Conservation (phyloP, 2,797 vertebrate genomes). For the Anabas testudineus region DNA sequence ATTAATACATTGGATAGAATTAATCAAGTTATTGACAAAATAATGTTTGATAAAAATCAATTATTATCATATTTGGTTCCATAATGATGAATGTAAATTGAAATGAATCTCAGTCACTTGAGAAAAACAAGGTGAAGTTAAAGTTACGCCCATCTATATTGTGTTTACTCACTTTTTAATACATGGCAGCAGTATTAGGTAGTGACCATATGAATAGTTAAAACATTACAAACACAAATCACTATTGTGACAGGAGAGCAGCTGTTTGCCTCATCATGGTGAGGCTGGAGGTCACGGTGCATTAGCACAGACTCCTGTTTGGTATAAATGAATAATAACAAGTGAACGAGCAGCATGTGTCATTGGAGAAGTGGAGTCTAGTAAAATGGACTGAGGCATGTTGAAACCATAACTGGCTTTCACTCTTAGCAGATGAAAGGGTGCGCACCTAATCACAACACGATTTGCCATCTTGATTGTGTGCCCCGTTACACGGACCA, state of each 20-base stretch:
- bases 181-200: neutral
- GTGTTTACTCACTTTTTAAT: neutral
- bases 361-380: constrained; percentile 30
- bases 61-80: too few relatives aligned
- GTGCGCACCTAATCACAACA: constrained; percentile 52
- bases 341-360: neutral
- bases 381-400: neutral
- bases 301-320: constrained; percentile 49
- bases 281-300: constrained; percentile 48
- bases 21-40: too few relatives aligned
- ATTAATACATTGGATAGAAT: too few relatives aligned
- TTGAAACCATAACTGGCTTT: constrained; percentile 19
- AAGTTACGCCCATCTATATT: neutral
- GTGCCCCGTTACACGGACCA: constrained; percentile 33
- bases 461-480: constrained; percentile 72
- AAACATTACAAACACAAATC: neutral
- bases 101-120: too few relatives aligned
- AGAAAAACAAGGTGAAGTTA: too few relatives aligned
- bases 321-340: neutral
- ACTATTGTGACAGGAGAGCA: constrained; percentile 19
- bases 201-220: neutral
- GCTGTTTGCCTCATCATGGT: constrained; percentile 35
- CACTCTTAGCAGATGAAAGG: constrained; percentile 18
- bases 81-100: too few relatives aligned
- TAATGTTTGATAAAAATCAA: too few relatives aligned